Conservation (phyloP, 2,113 vertebrate species). For the Gulo gulo region DNA sequence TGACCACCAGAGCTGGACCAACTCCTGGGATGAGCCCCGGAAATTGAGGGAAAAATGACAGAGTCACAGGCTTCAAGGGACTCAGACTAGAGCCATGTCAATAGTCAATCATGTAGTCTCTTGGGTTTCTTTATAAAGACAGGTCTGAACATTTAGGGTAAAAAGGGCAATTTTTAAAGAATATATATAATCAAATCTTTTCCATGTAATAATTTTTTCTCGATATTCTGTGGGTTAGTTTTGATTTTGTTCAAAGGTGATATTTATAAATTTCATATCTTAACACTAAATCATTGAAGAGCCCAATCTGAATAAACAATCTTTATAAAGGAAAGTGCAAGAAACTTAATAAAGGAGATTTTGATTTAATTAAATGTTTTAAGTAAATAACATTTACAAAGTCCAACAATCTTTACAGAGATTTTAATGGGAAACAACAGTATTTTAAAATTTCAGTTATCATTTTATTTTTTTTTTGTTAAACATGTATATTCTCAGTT, state of each 20-base stretch:
- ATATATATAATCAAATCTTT: not conserved
- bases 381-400: not conserved
- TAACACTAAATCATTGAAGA: not conserved
- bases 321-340: not conserved
- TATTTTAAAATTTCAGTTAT: not conserved
- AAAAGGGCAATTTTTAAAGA: not conserved
- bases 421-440: not conserved
- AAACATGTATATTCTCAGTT: not conserved
- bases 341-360: not conserved
- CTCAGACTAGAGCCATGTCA: accelerated
- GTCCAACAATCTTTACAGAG: not conserved
- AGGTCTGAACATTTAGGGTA: not conserved
- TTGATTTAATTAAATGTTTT: not conserved
- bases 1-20: not conserved
- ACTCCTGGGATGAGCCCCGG: not conserved
- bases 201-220: not conserved
- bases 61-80: not conserved
- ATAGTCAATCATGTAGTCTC: not conserved
- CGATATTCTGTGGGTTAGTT: not conserved
- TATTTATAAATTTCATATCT: not conserved
- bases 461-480: not conserved
- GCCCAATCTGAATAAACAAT: not conserved
- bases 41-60: not conserved
- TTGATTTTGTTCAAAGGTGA: not conserved
- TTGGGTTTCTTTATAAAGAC: not conserved